Evolutionary conservation across 1,140 invertebrate species (phyloP), one percentile per base, ranked within the genome.

Genomic region (Zaprionus africanus): DNA sequence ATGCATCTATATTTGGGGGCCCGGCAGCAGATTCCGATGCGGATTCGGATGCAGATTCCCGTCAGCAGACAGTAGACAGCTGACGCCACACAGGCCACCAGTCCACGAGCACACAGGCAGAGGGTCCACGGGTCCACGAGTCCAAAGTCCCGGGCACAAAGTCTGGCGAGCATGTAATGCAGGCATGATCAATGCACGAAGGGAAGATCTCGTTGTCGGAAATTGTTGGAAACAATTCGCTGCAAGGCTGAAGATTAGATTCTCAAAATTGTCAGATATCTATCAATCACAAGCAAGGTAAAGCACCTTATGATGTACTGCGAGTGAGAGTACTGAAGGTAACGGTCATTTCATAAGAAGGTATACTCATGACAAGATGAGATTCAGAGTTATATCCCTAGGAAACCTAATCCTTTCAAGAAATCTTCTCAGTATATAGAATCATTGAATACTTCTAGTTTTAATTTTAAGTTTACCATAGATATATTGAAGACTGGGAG

Each of bases 1-100:
- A 63, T 57, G 46, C 70, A 57, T 78, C 82, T 84, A 84, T 84
- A 84, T 85, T 84, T 84, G 43, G 60, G 65, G 17, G 43, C 77
- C 60, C 70, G 74, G 84, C 82, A 71, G 60, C 61, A 68, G 65
- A 67, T 74, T 24, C 70, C 51, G 34, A 24, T 56, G 34, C 31
- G 13, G 58, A 69, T 60, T 60, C 56, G 46, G 26, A 65, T 65
- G 31, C 69, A 58, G 61, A 64, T 57, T 43, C 58, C 54, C 36
- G 24, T 26, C 28, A 17, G 53, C 28, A 63, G 66, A 60, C 56
- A 43, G 31, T 36, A 68, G 56, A 68, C 66, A 68, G 66, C 31
- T 59, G 65, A 62, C 58, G 58, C 57, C 66, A 69, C 15, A 69
- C 66, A 69, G 65, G 58, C 51, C 72, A 63, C 58, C 63, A 69